Conservation (phyloP, 2,113 vertebrate genomes). For the Lipotes vexillifer region DNA sequence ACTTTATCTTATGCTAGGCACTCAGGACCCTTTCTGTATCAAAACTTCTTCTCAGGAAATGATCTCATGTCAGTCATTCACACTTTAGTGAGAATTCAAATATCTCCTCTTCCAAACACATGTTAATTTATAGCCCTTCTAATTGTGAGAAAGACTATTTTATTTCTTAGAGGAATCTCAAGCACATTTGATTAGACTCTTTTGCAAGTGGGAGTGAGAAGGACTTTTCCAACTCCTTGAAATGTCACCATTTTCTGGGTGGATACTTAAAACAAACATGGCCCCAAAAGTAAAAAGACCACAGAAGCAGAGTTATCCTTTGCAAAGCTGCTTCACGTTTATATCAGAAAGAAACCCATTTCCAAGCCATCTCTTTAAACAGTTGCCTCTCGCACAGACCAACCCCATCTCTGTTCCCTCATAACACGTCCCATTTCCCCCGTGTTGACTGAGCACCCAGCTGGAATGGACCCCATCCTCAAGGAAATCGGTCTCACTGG, state of each 20-base stretch:
- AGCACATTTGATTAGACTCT: neutral
- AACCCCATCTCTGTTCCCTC: neutral
- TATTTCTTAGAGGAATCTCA: neutral
- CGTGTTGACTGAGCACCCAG: rapidly evolving
- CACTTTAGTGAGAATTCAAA: neutral
- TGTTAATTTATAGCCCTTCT: neutral
- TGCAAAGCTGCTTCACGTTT: neutral
- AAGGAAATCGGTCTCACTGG: neutral
- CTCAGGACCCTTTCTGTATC: neutral
- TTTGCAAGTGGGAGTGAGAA: neutral
- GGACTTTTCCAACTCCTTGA: neutral
- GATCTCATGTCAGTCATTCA: neutral
- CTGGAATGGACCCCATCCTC: neutral
- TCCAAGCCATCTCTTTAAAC: neutral
- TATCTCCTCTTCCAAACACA: neutral
- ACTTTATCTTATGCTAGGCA: neutral
- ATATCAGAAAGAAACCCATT: neutral
- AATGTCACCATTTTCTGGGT: neutral
- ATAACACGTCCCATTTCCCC: neutral
- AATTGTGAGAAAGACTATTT: neutral
- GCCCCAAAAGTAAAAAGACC: neutral
- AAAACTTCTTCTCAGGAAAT: neutral
- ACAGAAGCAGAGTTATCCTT: neutral
- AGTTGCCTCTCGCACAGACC: neutral
- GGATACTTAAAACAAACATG: neutral